phyloP scores from a whole-genome alignment of 2,888 invertebrate genomes.

The Drosophila affinis region DNA sequence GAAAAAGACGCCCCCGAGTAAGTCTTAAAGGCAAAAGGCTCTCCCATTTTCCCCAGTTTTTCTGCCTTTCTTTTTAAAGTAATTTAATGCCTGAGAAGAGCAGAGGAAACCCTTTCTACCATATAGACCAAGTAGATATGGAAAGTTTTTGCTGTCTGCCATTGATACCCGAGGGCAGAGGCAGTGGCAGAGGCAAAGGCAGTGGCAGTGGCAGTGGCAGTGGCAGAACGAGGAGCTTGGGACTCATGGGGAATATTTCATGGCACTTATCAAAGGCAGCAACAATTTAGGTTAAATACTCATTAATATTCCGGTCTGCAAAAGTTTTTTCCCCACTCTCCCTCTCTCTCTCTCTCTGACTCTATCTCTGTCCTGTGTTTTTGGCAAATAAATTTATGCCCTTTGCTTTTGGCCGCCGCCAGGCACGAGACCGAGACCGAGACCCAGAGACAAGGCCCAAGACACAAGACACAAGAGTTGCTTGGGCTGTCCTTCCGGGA shows the following conservation, averaged over 20 bases:
- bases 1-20: background rate
- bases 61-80: conserved; percentile 48
- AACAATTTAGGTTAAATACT: conserved; percentile 80
- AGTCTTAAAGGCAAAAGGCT: conserved; percentile 50
- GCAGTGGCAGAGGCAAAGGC: conserved; percentile 17
- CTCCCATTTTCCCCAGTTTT: conserved; percentile 68
- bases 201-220: conserved; percentile 28
- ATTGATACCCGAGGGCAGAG: conserved; percentile 63
- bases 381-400: conserved; percentile 79
- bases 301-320: conserved; percentile 80
- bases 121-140: conserved; percentile 16
- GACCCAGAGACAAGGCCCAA: conserved; percentile 9
- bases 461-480: conserved; percentile 28
- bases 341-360: background rate
- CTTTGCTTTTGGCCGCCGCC: conserved; percentile 65
- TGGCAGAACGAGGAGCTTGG: conserved; percentile 16
- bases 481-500: conserved; percentile 13
- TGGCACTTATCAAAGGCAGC: conserved; percentile 80
- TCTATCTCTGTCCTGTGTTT: conserved; percentile 30
- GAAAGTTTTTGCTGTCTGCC: conserved; percentile 41
- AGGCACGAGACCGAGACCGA: conserved; percentile 58
- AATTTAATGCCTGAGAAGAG: conserved; percentile 65
- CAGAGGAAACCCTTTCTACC: conserved; percentile 17
- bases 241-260: conserved; percentile 56
- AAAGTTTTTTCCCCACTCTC: conserved; percentile 56